Base-by-base conservation (phyloP, 2,113 vertebrate species). In the Fregata magnificens region DNA sequence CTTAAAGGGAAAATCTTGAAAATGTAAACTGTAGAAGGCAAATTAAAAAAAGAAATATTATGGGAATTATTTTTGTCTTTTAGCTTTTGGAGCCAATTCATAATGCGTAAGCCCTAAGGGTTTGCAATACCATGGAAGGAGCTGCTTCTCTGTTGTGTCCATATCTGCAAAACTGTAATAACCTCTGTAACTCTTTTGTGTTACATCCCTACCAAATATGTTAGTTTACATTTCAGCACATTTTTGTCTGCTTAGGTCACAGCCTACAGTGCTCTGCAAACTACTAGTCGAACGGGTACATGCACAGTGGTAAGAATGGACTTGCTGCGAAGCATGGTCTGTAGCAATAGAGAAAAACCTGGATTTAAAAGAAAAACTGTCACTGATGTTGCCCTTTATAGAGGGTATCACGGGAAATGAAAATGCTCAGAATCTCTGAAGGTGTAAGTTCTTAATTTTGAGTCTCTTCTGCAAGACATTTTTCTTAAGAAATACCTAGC, bases 171-270 rank as follows among this genome's bases (percentile, higher is more conserved):
- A 92, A 73, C 85, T 74, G 4, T n/a, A 88, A 78, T 55, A 92
- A 92, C 45, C 16, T 80, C 82, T 86, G 53, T 70, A 90, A 86
- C 16, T 86, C 53, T 73, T 66, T 52, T 55, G 71, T 90, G 31
- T 83, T 62, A 69, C 36, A 53, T 80, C 45, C 36, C 74, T 72
- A 82, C 63, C 72, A 92, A 95, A 93, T 86, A 74, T 24, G 18
- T 93, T 73, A 45, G 90, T 67, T 96, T 91, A 88, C 26, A 56
- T 90, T 97, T 94, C 80, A 77, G 59, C 59, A 88, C 67, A 88
- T 93, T 94, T 97, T 86, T 94, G 20, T 74, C 59, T 73, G 85
- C 67, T 93, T 86, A 92, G 55, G 34, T 90, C 91, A 88, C 53
- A 83, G 49, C 55, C 50, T 73, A 42, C 29, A 82, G 29, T 20